Conservation (phyloP, 2,888 invertebrate genomes). For the Apoderus coryli region DNA sequence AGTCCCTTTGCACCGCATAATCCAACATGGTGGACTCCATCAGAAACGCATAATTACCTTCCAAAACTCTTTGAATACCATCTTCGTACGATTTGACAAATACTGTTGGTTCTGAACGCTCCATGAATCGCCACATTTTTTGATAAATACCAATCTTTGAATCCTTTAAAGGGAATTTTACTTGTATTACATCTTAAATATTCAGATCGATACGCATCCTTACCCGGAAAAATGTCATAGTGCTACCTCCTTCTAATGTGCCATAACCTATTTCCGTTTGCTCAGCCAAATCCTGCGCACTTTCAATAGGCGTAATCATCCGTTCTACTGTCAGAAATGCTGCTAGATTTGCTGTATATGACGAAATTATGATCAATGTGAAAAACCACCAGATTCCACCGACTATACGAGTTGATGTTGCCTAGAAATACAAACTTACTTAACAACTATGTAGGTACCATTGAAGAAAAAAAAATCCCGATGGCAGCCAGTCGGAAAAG, state of each 20-base stretch:
- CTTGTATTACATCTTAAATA: neutral
- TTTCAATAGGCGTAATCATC: conserved; percentile 90
- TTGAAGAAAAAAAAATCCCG: no score
- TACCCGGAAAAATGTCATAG: conserved; percentile 94
- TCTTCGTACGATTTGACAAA: conserved; percentile 85
- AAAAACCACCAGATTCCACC: conserved; percentile 99
- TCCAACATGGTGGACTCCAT: conserved; percentile 98
- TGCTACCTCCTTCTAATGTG: conserved; percentile 84
- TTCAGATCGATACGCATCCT: no score
- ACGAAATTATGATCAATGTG: conserved; percentile 94
- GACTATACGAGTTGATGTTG: conserved; percentile 86
- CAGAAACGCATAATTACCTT: conserved; percentile 89
- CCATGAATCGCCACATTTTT: conserved; percentile 95
- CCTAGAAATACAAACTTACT: conserved; percentile 45
- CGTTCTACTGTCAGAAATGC: conserved; percentile 96
- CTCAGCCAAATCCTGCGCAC: conserved; percentile 86
- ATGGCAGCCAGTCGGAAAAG: no score
- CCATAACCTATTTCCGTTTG: conserved; percentile 92
- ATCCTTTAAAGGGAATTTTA: conserved; percentile 50
- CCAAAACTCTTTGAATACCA: conserved; percentile 73
- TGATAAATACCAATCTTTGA: conserved; percentile 67
- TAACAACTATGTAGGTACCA: no score
- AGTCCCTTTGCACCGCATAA: conserved; percentile 87
- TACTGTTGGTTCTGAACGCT: conserved; percentile 59
- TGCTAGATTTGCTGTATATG: conserved; percentile 95